A percentile compares a stretch with the other conserved stretches of the same genome.
Evolutionary conservation across 2,113 vertebrate species (phyloP).

Genomic region (Trogon surrucura): DNA sequence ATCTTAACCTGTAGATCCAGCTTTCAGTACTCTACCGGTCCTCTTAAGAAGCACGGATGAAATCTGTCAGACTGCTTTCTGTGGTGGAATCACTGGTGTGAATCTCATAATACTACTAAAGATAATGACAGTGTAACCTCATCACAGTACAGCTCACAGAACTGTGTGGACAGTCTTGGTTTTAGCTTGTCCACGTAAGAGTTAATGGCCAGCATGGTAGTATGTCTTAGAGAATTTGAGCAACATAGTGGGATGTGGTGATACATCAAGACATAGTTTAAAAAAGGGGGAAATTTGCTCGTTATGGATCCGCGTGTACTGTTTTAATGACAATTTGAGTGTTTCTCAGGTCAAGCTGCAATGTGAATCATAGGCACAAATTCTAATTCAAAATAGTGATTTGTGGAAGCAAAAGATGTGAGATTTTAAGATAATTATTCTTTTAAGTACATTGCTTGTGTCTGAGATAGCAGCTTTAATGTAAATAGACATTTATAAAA

Average conservation of each 20-base stretch:
- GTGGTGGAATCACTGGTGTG: not conserved
- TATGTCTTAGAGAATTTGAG: not conserved
- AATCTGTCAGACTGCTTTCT: not conserved
- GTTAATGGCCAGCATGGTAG: not conserved
- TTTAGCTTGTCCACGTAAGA: not conserved
- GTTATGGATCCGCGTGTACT: not conserved
- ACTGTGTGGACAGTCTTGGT: not conserved
- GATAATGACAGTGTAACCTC: accelerated
- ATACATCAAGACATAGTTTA: not conserved
- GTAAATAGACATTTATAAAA: not conserved
- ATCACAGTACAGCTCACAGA: not conserved
- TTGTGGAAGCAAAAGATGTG: not conserved
- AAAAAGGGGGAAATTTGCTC: not conserved
- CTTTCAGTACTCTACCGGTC: not conserved
- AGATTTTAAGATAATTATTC: not conserved
- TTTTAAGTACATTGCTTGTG: not conserved
- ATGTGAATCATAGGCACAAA: not conserved
- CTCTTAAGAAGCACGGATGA: too few species aligned
- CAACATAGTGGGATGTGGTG: not conserved
- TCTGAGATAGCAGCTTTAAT: not conserved
- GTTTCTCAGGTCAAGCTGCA: not conserved
- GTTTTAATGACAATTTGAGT: not conserved
- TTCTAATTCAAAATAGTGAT: not conserved
- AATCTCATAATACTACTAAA: not conserved
- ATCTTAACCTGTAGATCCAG: not conserved